phyloP scores from a whole-genome alignment of 2,888 invertebrate species.

The Neoascia interrupta region DNA sequence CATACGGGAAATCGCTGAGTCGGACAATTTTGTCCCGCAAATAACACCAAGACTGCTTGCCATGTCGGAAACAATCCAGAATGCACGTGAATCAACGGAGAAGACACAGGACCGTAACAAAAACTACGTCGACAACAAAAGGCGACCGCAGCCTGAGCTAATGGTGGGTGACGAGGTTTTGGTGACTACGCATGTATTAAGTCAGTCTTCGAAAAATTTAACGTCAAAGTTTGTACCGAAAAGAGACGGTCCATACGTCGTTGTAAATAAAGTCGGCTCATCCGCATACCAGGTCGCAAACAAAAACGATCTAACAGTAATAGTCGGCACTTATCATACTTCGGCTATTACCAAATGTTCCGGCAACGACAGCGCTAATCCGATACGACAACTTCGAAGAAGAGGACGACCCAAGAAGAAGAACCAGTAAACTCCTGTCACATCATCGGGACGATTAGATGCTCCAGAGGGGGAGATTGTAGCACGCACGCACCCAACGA shows the following conservation, averaged over 20 bases:
- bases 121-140: conserved; percentile 11
- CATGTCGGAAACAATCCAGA: neutral
- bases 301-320: too few relatives aligned
- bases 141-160: neutral
- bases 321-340: conserved; percentile 1
- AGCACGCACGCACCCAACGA: too few relatives aligned
- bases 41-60: conserved; percentile 18
- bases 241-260: conserved; percentile 14
- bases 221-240: conserved; percentile 9
- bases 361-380: too few relatives aligned
- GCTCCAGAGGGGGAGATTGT: too few relatives aligned
- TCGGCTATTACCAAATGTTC: too few relatives aligned
- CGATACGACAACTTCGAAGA: too few relatives aligned
- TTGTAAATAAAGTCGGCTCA: conserved; percentile 16
- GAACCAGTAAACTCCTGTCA: too few relatives aligned
- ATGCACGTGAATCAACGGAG: conserved; percentile 26
- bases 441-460: too few relatives aligned
- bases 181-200: conserved; percentile 10
- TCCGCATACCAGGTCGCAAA: too few relatives aligned
- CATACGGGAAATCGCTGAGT: neutral
- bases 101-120: conserved; percentile 37
- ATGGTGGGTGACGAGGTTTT: conserved; percentile 13
- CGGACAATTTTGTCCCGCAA: conserved; percentile 39
- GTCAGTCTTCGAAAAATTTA: conserved; percentile 6
- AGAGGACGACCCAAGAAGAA: too few relatives aligned